Percentiles rank a stretch among this genome's conserved stretches.
These are phyloP conservation scores for Agrilus biguttatus DNA, from an alignment of 2,888 invertebrate species.

Conservation along the genomic window DNA sequence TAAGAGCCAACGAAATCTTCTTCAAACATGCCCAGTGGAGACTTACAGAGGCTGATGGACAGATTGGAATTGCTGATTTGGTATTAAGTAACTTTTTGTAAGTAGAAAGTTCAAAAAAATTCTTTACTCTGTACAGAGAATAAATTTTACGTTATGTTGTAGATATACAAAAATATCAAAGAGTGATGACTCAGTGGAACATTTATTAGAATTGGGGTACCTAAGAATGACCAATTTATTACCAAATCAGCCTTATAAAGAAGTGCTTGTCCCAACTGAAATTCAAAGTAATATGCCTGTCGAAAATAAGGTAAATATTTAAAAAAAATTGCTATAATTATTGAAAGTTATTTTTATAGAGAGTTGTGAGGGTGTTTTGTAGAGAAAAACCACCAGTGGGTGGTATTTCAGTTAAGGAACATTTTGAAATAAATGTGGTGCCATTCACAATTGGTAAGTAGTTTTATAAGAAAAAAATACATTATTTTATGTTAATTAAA, in stretches of 20 bases:
- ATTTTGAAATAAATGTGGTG: constrained; percentile 96
- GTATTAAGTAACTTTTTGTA: constrained; percentile 89
- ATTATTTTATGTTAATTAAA: background rate
- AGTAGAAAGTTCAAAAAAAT: constrained; percentile 17
- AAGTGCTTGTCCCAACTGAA: constrained; percentile 68
- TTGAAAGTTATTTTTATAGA: constrained; percentile 24
- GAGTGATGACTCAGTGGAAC: constrained; percentile 94
- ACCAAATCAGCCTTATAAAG: constrained; percentile 87
- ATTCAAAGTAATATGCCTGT: constrained; percentile 78
- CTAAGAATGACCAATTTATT: constrained; percentile 89
- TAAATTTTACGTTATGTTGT: constrained; percentile 8
- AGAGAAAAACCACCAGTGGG: constrained; percentile 93
- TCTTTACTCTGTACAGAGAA: background rate
- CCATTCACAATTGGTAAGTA: constrained; percentile 71
- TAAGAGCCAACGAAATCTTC: constrained; percentile 85
- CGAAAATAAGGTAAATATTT: constrained; percentile 69
- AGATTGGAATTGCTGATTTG: constrained; percentile 92
- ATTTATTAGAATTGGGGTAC: constrained; percentile 90
- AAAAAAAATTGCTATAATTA: background rate
- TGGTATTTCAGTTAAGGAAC: constrained; percentile 98
- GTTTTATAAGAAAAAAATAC: background rate
- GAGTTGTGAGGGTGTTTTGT: constrained; percentile 87
- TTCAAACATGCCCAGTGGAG: constrained; percentile 98
- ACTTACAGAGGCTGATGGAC: constrained; percentile 94
- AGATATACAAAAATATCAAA: constrained; percentile 92